A percentile compares a stretch with the other conserved stretches of the same genome.
These are phyloP conservation scores for Hetaerina titia DNA, from an alignment of 2,888 invertebrate species.

Conservation along the genomic window DNA sequence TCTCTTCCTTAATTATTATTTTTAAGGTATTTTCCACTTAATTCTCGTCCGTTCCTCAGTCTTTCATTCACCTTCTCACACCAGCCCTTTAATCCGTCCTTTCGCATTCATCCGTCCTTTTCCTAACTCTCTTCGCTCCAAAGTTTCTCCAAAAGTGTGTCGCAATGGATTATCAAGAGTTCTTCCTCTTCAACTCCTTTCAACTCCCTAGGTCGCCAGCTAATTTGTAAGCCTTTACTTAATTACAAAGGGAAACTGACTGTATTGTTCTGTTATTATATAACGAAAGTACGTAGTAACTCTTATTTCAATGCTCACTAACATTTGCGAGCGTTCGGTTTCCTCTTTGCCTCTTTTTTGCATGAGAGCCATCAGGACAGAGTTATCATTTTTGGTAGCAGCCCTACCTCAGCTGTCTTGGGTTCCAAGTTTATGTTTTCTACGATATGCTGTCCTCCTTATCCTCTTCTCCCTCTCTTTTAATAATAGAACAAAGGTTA, in stretches of 20 bases:
- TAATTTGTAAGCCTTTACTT: neutral
- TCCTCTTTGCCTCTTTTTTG: too few relatives aligned
- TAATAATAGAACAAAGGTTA: too few relatives aligned
- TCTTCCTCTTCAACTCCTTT: neutral
- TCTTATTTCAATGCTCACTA: neutral
- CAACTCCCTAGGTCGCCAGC: neutral
- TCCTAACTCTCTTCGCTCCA: neutral
- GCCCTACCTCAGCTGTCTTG: too few relatives aligned
- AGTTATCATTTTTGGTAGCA: too few relatives aligned
- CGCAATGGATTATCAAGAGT: neutral
- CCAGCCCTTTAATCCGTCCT: neutral
- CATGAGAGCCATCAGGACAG: too few relatives aligned
- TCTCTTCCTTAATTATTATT: too few relatives aligned
- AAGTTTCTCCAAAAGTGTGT: conserved; percentile 2
- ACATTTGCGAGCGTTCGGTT: neutral
- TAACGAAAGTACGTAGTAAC: neutral
- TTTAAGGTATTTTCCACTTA: too few relatives aligned
- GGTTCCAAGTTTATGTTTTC: too few relatives aligned
- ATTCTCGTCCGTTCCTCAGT: too few relatives aligned
- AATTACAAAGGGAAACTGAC: neutral
- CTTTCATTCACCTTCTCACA: neutral
- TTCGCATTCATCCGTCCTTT: neutral
- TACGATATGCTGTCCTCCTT: too few relatives aligned
- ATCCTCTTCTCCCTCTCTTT: too few relatives aligned
- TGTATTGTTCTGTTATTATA: neutral